Evolutionary conservation across 1,140 invertebrate genomes (phyloP).

Genomic region (Dysdera silvatica): DNA sequence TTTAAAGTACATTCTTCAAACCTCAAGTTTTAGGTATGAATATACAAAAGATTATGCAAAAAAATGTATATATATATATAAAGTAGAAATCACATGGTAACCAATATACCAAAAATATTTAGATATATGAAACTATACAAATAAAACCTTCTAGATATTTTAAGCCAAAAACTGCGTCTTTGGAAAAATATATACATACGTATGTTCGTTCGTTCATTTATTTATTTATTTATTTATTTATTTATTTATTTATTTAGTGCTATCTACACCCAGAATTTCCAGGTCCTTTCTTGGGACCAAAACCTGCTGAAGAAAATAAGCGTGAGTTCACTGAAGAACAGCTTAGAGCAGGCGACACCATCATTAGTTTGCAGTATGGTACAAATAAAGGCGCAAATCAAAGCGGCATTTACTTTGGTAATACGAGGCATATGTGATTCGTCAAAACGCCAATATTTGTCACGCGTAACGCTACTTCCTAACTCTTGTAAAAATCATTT

Average conservation of each 20-base stretch:
- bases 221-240: too few species aligned
- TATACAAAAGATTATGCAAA: too few species aligned
- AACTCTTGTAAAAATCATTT: constrained; percentile 20
- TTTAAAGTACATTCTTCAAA: too few species aligned
- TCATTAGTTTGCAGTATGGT: constrained; percentile 87
- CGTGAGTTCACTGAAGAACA: constrained; percentile 83
- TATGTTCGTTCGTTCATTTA: too few species aligned
- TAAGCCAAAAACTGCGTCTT: too few species aligned
- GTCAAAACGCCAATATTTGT: background rate
- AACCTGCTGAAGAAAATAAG: constrained; percentile 74
- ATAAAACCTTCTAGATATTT: too few species aligned
- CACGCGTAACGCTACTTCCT: background rate
- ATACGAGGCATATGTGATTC: constrained; percentile 49
- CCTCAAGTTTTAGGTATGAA: too few species aligned
- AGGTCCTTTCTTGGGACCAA: constrained; percentile 75
- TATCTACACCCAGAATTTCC: constrained; percentile 79
- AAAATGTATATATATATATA: too few species aligned
- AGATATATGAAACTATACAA: too few species aligned
- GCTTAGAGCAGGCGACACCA: constrained; percentile 67
- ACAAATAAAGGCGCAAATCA: constrained; percentile 82
- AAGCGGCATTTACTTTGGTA: constrained; percentile 82
- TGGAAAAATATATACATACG: too few species aligned
- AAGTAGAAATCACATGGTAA: too few species aligned
- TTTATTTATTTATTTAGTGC: constrained; percentile 51
- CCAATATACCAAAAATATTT: too few species aligned